Base-by-base conservation (phyloP, 2,888 invertebrate genomes). In the Dilophus febrilis region DNA sequence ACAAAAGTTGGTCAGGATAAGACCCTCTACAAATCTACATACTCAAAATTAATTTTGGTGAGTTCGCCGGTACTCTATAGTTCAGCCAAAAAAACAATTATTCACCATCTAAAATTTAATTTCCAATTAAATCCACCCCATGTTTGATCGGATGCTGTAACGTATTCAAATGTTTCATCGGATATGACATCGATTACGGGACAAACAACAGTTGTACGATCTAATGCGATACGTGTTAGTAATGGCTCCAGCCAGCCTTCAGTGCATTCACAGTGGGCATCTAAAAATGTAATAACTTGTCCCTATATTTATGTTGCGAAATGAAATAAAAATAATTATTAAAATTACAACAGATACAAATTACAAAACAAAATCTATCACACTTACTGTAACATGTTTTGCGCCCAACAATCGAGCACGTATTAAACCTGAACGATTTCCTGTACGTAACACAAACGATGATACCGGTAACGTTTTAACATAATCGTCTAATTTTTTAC, bases 91-190 rank as follows among this genome's bases (percentile, higher is more conserved):
- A 36, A 53, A 68, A 68, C 64, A 87, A 22, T 22, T 6, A 6
- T 22, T 18, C 3, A 35, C 94, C 94, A 95, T 68, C 97, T 78
- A 66, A 98, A 98, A 66, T 97, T 97, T 40, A 98, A 71, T 64
- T 95, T 95, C 97, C 97, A 97, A 66, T 97, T 98, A 66, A 98
- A 98, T 18, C 97, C 97, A 46, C 97, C 97, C 95, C 97, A 98
- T 1, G 97, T 98, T 79, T 94, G 92, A 60, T 98, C 97, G 2
- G 94, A 94, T 1, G 97, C 97, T 38, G 94, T 87, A 46, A 97
- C 90, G 66, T 98, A 98, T 64, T 97, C 95, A 64, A 98, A 98
- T 4, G 91, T 91, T 53, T 97, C 95, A 61, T 98, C 97, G 35
- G 91, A 92, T 54, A 98, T 97, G 42, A 98, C 94, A 64, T 98